These are phyloP conservation scores for Drosophila sechellia DNA, from an alignment of 1,140 invertebrate species.

Conservation along the genomic window DNA sequence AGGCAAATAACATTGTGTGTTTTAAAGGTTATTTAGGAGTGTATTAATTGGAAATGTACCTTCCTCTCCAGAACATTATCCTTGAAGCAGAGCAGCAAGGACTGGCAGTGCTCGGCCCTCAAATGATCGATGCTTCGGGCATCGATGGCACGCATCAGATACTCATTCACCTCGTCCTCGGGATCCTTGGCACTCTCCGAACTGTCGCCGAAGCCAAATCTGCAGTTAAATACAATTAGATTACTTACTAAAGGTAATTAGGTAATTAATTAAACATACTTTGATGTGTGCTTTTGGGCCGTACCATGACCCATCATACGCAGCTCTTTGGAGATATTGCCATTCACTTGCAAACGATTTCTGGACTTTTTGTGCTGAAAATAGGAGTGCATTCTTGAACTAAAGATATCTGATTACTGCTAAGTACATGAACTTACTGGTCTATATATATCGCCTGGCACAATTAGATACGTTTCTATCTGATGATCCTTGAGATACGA, in stretches of 20 bases:
- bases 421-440: slow-evolving; percentile 85
- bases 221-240: slow-evolving; percentile 59
- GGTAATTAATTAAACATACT: slow-evolving; percentile 86
- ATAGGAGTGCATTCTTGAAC: background rate
- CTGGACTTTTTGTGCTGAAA: slow-evolving; percentile 85
- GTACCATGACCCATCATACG: slow-evolving; percentile 93
- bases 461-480: slow-evolving; percentile 96
- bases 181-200: slow-evolving; percentile 89
- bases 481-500: slow-evolving; percentile 95
- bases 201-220: slow-evolving; percentile 88
- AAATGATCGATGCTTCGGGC: slow-evolving; percentile 96
- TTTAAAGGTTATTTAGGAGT: no score
- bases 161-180: slow-evolving; percentile 97
- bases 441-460: slow-evolving; percentile 89
- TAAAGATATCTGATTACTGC: background rate
- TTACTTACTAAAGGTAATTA: no score
- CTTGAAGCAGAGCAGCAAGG: slow-evolving; percentile 92
- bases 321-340: slow-evolving; percentile 93
- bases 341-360: slow-evolving; percentile 88
- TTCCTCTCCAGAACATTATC: slow-evolving; percentile 92
- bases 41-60: slow-evolving; percentile 83
- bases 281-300: slow-evolving; percentile 88
- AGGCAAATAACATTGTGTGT: background rate
- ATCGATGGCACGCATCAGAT: slow-evolving; percentile 96
- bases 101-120: slow-evolving; percentile 92